Base-by-base conservation (phyloP, 2,888 invertebrate genomes). In the Clistopyga incitator region DNA sequence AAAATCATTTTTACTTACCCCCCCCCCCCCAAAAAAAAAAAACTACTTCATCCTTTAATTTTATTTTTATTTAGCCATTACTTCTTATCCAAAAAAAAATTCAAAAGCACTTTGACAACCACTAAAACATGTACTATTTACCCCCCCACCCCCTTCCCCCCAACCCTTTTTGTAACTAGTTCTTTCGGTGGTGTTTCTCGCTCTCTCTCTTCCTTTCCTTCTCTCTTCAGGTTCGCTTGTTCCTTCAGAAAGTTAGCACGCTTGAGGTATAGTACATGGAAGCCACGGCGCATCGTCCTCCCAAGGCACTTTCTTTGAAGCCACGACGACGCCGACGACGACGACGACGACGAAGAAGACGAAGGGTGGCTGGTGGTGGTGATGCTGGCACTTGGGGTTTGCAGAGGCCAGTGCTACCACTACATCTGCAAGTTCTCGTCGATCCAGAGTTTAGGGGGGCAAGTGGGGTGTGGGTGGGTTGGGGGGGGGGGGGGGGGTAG, bases 401-500 rank as follows among this genome's bases (percentile, higher is more conserved):
- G 77, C 80, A 67, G 75, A 81, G 70, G 75, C 74, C 74, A 84
- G 70, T 75, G 72, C 56, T 59, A 80, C 76, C 72, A 80, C 78
- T 67, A 75, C 78, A 67, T 81, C 81, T 70, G 78, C 68, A 59
- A 64, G 74, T 84, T 67, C 78, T 78, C 64, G 75, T 65, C 78
- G 78, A 78, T 84, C 74, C 74, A 64, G 80, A 81, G 81, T 84
- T 81, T 84, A 52, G 78, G 84, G 88, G 87, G 87, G 86, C 84
- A 64, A 67, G 74, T 38, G 54, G 50, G 80, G n/a, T n/a, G n/a
- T 82, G 87, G 81, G 88, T 8, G 87, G 86, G 85, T 54, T 72
- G 68, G 54, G 54, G 50, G 80, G 83, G 87, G 79, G 88, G 88
- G 88, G 90, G 90, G 90, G 88, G 90, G 89, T 90, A 88, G 90